Conservation (phyloP, 92 coral and sea anemone species). For the Porites evermanni region DNA sequence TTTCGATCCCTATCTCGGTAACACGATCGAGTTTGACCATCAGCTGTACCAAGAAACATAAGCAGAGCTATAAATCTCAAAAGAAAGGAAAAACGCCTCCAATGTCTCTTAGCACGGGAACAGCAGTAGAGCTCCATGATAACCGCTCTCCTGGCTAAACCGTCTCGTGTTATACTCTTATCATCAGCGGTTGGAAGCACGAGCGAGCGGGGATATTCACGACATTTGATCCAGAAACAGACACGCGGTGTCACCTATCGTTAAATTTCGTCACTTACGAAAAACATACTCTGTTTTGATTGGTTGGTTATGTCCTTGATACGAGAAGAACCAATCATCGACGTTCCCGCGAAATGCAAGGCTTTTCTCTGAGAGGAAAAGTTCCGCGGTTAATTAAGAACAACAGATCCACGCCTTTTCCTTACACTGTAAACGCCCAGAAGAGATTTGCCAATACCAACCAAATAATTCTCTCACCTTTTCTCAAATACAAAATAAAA, state of each 20-base stretch:
- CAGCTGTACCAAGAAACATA: slow-evolving; percentile 19
- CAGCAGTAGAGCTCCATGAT: slow-evolving; percentile 37
- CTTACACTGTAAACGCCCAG: slow-evolving; percentile 43
- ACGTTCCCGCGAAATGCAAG: slow-evolving; percentile 63
- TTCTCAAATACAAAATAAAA: neutral
- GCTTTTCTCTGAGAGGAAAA: slow-evolving; percentile 85
- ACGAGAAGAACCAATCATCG: slow-evolving; percentile 65
- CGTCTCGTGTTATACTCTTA: slow-evolving; percentile 38
- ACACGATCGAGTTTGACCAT: slow-evolving; percentile 59
- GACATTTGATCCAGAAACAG: slow-evolving; percentile 20
- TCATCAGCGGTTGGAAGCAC: slow-evolving; percentile 19
- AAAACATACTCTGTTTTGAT: slow-evolving; percentile 51
- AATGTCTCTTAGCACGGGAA: slow-evolving; percentile 31
- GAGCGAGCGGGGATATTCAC: slow-evolving; percentile 18
- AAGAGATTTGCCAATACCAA: slow-evolving; percentile 29
- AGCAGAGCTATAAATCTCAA: slow-evolving; percentile 22
- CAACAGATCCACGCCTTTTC: slow-evolving; percentile 66
- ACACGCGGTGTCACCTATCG: neutral
- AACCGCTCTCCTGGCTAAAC: neutral
- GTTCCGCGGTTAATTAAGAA: slow-evolving; percentile 37
- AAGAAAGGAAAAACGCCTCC: slow-evolving; percentile 15
- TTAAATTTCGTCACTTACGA: slow-evolving; percentile 29
- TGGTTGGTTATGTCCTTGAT: slow-evolving; percentile 45
- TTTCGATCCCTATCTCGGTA: slow-evolving; percentile 49
- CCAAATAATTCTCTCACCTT: neutral